These are phyloP conservation scores for Hiodon alosoides DNA, from an alignment of 2,113 vertebrate species.

Conservation along the genomic window DNA sequence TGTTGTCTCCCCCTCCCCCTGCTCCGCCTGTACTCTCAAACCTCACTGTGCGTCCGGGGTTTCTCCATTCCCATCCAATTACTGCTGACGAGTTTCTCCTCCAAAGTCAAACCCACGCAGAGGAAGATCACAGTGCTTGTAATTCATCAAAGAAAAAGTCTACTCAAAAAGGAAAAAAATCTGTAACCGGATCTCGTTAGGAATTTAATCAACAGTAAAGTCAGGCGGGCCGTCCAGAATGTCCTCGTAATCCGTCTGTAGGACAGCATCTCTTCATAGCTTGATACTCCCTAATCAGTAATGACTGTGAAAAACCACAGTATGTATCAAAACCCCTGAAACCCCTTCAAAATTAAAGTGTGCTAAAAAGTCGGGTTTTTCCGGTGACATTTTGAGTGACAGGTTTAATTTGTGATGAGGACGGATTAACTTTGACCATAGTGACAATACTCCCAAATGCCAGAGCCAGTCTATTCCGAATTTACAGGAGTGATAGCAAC, in stretches of 20 bases:
- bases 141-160: neutral
- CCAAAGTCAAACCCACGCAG: neutral
- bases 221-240: neutral
- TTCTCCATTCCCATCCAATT: constrained; percentile 8
- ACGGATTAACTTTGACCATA: neutral
- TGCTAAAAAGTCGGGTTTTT: neutral
- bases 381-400: neutral
- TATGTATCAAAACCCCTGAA: too few species aligned
- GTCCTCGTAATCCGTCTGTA: neutral
- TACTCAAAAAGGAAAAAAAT: too few species aligned
- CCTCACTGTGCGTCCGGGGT: neutral
- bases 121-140: neutral
- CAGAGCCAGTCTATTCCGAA: neutral
- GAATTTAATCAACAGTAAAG: constrained; percentile 20
- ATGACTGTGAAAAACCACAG: too few species aligned
- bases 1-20: too few species aligned
- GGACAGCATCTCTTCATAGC: neutral
- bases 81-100: neutral
- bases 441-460: neutral
- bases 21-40: neutral
- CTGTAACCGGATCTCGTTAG: neutral
- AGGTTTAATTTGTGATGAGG: neutral
- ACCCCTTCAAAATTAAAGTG: too few species aligned
- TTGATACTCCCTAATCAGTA: neutral
- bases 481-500: neutral